Evolutionary conservation across 1,140 invertebrate species (phyloP).

Genomic region (Lanistes nyassanus): DNA sequence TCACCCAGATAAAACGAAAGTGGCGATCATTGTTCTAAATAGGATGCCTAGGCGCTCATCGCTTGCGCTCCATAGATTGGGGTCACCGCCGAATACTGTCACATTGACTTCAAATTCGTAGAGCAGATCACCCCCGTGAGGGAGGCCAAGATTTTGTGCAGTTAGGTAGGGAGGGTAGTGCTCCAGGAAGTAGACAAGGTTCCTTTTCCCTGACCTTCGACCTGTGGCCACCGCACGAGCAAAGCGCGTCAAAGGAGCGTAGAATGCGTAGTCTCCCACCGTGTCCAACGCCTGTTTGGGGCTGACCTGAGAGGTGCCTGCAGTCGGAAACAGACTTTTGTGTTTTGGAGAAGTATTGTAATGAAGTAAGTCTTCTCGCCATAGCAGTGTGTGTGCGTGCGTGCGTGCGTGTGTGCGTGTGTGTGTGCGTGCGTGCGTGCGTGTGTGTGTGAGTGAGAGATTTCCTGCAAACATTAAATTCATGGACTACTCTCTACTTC

Average conservation of each 20-base stretch:
- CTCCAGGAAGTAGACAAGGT: slow-evolving; percentile 6
- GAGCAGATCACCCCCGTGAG: background rate
- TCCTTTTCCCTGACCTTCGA: background rate
- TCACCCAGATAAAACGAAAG: background rate
- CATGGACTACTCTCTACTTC: too few relatives aligned
- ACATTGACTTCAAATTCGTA: background rate
- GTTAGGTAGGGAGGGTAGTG: background rate
- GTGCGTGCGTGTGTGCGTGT: too few relatives aligned
- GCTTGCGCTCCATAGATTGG: background rate
- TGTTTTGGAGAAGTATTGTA: too few relatives aligned
- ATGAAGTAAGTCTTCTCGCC: too few relatives aligned
- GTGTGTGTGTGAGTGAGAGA: too few relatives aligned
- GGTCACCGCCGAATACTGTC: background rate
- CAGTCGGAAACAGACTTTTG: background rate
- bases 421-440: too few relatives aligned
- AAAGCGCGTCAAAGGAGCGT: background rate
- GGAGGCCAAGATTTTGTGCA: background rate
- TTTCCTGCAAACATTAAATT: too few relatives aligned
- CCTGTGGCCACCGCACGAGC: slow-evolving; percentile 3
- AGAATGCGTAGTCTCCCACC: background rate
- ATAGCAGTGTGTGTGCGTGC: too few relatives aligned
- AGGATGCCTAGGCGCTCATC: background rate
- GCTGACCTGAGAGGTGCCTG: background rate
- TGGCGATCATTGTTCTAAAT: background rate
- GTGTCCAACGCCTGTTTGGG: background rate